Evolutionary conservation across 1,140 invertebrate species (phyloP).

Genomic region (Oscheius sp.): DNA sequence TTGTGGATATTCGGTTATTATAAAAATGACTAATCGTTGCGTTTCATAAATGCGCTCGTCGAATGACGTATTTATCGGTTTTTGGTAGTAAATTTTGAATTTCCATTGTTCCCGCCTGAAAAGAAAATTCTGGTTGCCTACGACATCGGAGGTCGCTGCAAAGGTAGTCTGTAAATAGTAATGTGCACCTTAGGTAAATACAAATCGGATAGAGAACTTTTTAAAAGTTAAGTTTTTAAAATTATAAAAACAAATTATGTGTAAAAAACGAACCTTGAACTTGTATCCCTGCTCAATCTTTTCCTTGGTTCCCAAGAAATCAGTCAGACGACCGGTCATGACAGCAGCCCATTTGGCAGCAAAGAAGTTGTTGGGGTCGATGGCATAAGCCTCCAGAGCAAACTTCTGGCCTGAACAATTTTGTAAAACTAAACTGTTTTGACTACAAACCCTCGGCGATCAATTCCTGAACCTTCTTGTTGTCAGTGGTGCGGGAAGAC

Average conservation of each 20-base stretch:
- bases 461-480: conserved; percentile 32
- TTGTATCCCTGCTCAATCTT: conserved; percentile 63
- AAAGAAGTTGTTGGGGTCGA: conserved; percentile 40
- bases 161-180: no score
- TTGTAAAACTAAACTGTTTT: background rate
- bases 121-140: no score
- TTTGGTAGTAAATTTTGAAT: no score
- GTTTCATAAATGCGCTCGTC: no score
- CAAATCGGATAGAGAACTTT: no score
- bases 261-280: conserved; percentile 53
- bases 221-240: no score
- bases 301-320: conserved; percentile 61
- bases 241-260: background rate
- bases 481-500: conserved; percentile 13
- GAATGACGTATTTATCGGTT: no score
- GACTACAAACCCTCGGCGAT: conserved; percentile 28
- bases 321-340: conserved; percentile 40
- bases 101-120: no score
- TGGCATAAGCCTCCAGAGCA: conserved; percentile 27
- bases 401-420: conserved; percentile 22
- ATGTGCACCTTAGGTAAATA: background rate
- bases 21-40: no score
- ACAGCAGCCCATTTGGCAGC: conserved; percentile 46
- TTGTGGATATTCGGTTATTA: no score
- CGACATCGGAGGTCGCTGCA: no score